Evolutionary conservation across 2,888 invertebrate species (phyloP), one percentile per base, ranked within the genome.

Genomic region (Cylindroiulus punctatus): DNA sequence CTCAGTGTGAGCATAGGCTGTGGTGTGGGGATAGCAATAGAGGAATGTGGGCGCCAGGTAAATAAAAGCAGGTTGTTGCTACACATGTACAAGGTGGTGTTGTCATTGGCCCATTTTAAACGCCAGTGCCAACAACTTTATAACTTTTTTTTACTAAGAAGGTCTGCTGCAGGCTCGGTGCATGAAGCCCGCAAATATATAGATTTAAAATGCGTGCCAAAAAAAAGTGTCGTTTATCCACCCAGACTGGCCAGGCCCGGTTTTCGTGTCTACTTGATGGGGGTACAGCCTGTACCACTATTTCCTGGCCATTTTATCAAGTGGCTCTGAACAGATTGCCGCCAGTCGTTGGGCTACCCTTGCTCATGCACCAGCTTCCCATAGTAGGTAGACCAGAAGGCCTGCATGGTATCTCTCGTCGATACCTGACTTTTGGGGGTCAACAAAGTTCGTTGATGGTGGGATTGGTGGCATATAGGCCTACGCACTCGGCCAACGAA

Each of bases 91-190:
- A 57, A 57, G 57, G 57, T 57, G 81, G 81, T 14, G 81, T 81
- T 81, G 81, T 40, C 81, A 81, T 81, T 81, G 81, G 81, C 81
- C 81, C 40, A 32, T 40, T 81, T 81, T 81, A 36, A 32, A 81
- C 81, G 81, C 32, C 40, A 32, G 81, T 81, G 40, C 81, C 81
- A 81, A 40, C 40, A 32, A 81, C 81, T 81, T 32, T 30, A 81
- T 7, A 36, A 76, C 10, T 81, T 81, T 81, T 57, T n/a, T 57
- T 57, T 57, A 8, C 57, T n/a, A 57, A 57, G 57, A 57, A 57
- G 57, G 57, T 57, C 57, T 57, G n/a, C n/a, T n/a, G 22, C 57
- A 57, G 57, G 57, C 57, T 57, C 19, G 19, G 57, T 57, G 57
- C 8, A 57, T 12, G n/a, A 8, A 57, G n/a, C 57, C 57, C 19